phyloP scores from a whole-genome alignment of 1,140 invertebrate genomes.

The Leptestheria dahalacensis region DNA sequence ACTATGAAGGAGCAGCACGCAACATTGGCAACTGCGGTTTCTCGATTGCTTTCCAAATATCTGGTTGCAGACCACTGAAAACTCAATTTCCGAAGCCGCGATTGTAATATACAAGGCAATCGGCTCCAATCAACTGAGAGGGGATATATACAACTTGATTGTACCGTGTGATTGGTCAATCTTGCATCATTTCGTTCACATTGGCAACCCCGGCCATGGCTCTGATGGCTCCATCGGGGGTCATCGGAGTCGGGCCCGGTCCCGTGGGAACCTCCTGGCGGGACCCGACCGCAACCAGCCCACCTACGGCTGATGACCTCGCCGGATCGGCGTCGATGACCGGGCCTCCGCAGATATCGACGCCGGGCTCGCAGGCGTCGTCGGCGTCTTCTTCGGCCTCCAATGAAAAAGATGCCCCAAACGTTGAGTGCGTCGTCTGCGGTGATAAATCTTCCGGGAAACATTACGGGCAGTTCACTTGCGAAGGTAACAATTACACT shows the following conservation, averaged over 20 bases:
- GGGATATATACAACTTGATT: neutral
- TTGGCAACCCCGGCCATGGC: neutral
- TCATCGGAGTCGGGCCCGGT: neutral
- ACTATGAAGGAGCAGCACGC: neutral
- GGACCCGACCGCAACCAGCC: conserved; percentile 1
- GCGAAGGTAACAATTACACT: conserved; percentile 86
- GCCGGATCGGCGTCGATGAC: conserved; percentile 1
- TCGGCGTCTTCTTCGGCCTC: conserved; percentile 26
- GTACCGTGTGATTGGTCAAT: neutral
- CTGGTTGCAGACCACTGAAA: neutral
- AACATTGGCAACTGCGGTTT: neutral
- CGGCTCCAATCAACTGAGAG: neutral
- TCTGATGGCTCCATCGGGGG: conserved; percentile 9
- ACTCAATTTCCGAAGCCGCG: neutral
- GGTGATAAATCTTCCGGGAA: conserved; percentile 97
- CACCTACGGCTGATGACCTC: conserved; percentile 4
- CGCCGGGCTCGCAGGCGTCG: conserved; percentile 58
- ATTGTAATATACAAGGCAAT: neutral
- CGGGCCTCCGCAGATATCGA: conserved; percentile 34
- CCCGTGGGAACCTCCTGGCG: conserved; percentile 3
- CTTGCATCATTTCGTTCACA: neutral
- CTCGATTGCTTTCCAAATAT: neutral
- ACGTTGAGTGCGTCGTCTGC: conserved; percentile 96
- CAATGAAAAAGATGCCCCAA: conserved; percentile 60
- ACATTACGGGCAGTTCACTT: conserved; percentile 98